A percentile compares a stretch with the other conserved stretches of the same genome.
phyloP scores from a whole-genome alignment of 1,140 invertebrate genomes.

The Euwallacea fornicatus region DNA sequence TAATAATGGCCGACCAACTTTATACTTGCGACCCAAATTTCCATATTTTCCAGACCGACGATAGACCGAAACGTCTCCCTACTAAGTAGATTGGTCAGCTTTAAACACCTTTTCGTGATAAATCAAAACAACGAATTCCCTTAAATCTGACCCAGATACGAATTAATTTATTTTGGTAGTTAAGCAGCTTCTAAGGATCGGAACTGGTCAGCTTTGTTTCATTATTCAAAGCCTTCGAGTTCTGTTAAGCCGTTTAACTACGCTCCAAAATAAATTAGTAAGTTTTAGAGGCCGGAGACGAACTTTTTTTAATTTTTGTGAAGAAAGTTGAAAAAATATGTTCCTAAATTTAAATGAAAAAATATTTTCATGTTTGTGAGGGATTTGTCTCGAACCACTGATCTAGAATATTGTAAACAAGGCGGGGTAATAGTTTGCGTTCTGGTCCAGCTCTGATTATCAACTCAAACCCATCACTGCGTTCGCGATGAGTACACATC shows the following conservation, averaged over 20 bases:
- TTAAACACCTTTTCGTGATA: constrained; percentile 25
- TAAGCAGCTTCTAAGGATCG: constrained; percentile 29
- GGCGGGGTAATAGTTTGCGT: not conserved
- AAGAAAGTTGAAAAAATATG: too few relatives aligned
- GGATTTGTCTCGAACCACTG: too few relatives aligned
- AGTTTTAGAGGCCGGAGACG: not conserved
- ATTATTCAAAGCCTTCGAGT: constrained; percentile 23
- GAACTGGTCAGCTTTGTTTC: constrained; percentile 28
- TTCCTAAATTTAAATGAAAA: too few relatives aligned
- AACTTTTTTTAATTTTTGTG: not conserved
- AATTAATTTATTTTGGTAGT: constrained; percentile 32
- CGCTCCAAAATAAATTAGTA: constrained; percentile 22
- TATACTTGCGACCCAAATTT: not conserved
- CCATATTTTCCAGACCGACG: constrained; percentile 13
- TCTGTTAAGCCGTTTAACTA: constrained; percentile 28
- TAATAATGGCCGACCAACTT: constrained; percentile 1
- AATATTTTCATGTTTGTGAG: too few relatives aligned
- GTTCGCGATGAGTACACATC: constrained; percentile 37
- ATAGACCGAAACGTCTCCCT: constrained; percentile 3
- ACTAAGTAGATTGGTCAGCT: constrained; percentile 19
- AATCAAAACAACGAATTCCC: constrained; percentile 24
- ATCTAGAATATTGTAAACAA: too few relatives aligned
- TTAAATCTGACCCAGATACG: constrained; percentile 28
- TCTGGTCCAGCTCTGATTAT: constrained; percentile 49
- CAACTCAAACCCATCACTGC: constrained; percentile 49